Evolutionary conservation across 2,797 vertebrate genomes (phyloP).

Genomic region (Coluber constrictor): DNA sequence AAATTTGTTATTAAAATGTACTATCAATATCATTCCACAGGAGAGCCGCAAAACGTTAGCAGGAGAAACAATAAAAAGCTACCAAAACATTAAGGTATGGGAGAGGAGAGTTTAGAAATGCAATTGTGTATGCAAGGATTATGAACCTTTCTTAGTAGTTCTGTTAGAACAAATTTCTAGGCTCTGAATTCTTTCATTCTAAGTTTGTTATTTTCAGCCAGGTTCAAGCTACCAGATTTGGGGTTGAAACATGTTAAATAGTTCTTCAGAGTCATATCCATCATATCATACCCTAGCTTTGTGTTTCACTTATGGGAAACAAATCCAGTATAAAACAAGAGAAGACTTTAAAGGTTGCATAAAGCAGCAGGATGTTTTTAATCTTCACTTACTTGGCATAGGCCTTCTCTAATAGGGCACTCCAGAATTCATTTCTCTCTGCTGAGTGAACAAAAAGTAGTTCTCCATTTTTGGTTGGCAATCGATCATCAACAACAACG

Average conservation of each 20-base stretch:
- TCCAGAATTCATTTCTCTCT: conserved; percentile 92
- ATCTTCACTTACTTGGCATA: conserved; percentile 88
- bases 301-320: not conserved
- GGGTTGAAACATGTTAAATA: not conserved
- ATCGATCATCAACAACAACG: conserved; percentile 89
- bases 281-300: not conserved
- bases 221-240: not conserved
- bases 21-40: not conserved
- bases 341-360: too few species aligned
- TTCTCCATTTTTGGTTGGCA: conserved; percentile 87
- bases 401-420: conserved; percentile 92
- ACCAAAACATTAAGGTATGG: not conserved
- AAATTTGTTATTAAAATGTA: not conserved
- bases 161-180: not conserved
- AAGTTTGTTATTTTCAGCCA: not conserved
- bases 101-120: not conserved
- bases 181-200: not conserved
- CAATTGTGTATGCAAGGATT: not conserved
- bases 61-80: not conserved
- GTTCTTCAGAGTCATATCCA: not conserved
- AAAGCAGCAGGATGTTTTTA: not conserved
- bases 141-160: not conserved
- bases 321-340: not conserved
- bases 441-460: conserved; percentile 92
- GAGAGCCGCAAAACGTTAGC: not conserved